phyloP scores from a whole-genome alignment of 30 jellyfish, hydroid and myxozoan genomes.

The Hydractinia echinata region DNA sequence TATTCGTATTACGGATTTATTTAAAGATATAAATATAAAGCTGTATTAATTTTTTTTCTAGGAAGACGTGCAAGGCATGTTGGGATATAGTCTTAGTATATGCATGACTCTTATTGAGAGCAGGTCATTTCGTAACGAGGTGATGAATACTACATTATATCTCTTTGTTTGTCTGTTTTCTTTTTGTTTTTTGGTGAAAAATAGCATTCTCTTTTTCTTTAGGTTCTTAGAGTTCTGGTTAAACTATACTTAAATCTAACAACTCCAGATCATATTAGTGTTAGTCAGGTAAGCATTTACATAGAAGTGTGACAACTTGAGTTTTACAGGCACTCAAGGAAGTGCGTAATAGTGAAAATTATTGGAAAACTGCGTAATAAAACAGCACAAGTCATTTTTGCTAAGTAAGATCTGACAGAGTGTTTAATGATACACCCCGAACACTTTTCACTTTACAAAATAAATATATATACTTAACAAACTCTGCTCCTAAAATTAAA shows the following conservation, averaged over 20 bases:
- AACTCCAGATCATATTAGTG: conserved; percentile 95
- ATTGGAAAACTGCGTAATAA: too few species aligned
- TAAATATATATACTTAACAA: too few species aligned
- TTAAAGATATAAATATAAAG: not conserved
- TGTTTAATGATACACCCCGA: too few species aligned
- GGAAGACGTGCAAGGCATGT: conserved; percentile 95
- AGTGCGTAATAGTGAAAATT: too few species aligned
- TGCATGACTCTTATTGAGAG: conserved; percentile 92
- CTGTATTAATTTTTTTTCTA: not conserved
- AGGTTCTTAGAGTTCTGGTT: conserved; percentile 91
- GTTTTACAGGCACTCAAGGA: not conserved
- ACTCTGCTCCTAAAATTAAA: too few species aligned
- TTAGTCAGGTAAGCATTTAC: conserved; percentile 70
- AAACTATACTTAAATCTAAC: conserved; percentile 70
- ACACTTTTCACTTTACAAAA: too few species aligned
- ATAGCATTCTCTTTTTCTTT: not conserved
- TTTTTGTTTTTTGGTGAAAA: not conserved
- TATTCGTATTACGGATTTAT: not conserved
- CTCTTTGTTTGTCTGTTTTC: not conserved
- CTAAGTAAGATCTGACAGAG: too few species aligned
- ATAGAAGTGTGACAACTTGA: not conserved
- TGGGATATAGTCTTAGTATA: conserved; percentile 75
- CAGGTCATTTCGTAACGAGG: conserved; percentile 85
- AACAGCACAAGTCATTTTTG: too few species aligned
- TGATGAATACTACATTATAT: conserved; percentile 10